Evolutionary conservation across 2,797 vertebrate species (phyloP).

Genomic region (Sphaeramia orbicularis): DNA sequence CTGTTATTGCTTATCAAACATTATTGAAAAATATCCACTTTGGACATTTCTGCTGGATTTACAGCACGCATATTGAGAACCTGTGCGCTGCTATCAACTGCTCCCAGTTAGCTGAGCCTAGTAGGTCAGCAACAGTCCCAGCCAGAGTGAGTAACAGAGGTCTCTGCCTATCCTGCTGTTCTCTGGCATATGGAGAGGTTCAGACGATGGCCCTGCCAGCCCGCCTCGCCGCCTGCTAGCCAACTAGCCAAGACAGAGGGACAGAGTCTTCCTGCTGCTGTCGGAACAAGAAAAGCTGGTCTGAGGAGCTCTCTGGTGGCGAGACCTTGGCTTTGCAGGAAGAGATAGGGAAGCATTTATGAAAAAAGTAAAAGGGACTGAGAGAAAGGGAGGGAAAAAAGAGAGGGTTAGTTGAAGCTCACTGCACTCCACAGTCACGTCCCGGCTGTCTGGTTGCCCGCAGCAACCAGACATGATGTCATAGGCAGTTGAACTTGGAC

Average conservation of each 20-base stretch:
- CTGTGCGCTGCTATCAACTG: conserved; percentile 43
- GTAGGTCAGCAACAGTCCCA: conserved; percentile 73
- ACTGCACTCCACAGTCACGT: conserved; percentile 89
- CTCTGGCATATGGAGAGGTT: conserved; percentile 79
- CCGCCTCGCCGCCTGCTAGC: conserved; percentile 63
- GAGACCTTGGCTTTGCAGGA: conserved; percentile 61
- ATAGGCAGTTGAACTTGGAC: conserved; percentile 93
- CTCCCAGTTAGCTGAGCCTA: conserved; percentile 70
- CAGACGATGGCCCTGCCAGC: conserved; percentile 75
- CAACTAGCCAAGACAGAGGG: conserved; percentile 74
- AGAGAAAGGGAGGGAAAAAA: conserved; percentile 60
- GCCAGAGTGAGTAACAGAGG: conserved; percentile 73
- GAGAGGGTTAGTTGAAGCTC: conserved; percentile 77
- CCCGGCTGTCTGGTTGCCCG: conserved; percentile 91
- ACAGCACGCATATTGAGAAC: conserved; percentile 31
- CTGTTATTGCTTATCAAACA: conserved; percentile 59
- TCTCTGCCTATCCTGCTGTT: conserved; percentile 80
- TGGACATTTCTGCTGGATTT: conserved; percentile 36
- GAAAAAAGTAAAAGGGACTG: conserved; percentile 56
- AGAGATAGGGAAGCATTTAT: conserved; percentile 30
- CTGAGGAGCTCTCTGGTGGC: conserved; percentile 81
- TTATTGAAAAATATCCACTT: conserved; percentile 51
- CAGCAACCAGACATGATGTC: conserved; percentile 96
- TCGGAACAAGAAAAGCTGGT: conserved; percentile 71
- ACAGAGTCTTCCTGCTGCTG: conserved; percentile 56